Base-by-base conservation (phyloP, 2,888 invertebrate species). In the Pseudococcus longispinus region DNA sequence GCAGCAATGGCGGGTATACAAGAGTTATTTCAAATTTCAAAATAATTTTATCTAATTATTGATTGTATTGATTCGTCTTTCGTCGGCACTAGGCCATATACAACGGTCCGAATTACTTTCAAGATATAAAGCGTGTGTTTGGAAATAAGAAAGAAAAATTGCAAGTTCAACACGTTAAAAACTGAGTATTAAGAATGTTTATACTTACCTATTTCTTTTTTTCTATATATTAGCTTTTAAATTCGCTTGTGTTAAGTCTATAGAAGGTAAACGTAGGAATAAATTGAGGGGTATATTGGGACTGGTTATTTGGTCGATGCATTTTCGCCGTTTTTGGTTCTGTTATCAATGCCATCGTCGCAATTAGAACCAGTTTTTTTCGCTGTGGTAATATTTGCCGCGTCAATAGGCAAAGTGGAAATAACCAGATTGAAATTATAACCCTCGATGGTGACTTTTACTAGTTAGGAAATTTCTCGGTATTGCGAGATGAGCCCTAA, bases 21-120 rank as follows among this genome's bases (percentile, higher is more conserved):
- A 13, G 42, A 80, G 77, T 80, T 80, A 42, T 80, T 80, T 80
- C 42, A 29, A 80, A 80, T 80, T 80, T 80, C 11, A 80, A 80
- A 42, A 42, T 37, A 80, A 29, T 80, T 42, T 80, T 60, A 60
- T 42, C 32, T 80, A 80, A 42, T 80, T 80, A 80, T 20, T 80
- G 32, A 70, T 70, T 85, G 70, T 85, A 65, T 70, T 42, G 60
- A 85, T 85, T 85, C 85, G 84, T 84, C 84, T 60, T 84, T 84
- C 84, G 85, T 85, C 85, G 85, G 85, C 85, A 85, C n/a, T 85
- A 70, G 85, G 85, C 85, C 85, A 85, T 60, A 70, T 44, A 74
- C 42, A 44, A 60, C 85, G 65, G 26, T 65, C 85, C 20, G 42
- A 65, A 42, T 85, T 85, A 60, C 85, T 70, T 85, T 44, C 65